These are phyloP conservation scores for Heterotilapia buettikoferi DNA, from an alignment of 2,113 vertebrate genomes.

Conservation along the genomic window DNA sequence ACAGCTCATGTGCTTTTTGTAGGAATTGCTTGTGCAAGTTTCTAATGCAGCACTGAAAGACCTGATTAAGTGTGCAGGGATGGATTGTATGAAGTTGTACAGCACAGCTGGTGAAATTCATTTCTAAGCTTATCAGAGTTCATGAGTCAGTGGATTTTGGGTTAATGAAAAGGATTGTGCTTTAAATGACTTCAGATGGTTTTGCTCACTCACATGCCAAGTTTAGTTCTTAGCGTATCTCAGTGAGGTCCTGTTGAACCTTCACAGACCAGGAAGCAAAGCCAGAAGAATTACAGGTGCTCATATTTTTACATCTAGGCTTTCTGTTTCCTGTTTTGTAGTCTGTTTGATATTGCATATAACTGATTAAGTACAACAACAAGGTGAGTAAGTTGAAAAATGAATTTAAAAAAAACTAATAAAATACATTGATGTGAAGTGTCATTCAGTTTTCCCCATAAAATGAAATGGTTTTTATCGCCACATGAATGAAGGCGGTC, in stretches of 20 bases:
- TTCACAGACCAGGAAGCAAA: not conserved
- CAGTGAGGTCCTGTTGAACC: not conserved
- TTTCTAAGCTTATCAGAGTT: not conserved
- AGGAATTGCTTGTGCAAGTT: not conserved
- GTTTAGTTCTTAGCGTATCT: not conserved
- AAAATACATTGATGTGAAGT: not conserved
- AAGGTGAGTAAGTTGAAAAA: not conserved
- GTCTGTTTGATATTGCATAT: accelerated
- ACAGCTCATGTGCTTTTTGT: not conserved
- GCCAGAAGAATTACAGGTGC: not conserved
- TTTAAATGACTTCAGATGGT: not conserved
- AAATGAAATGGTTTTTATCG: not conserved
- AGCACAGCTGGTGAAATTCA: not conserved
- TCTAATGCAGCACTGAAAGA: not conserved
- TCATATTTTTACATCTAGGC: not conserved
- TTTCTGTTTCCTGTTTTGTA: not conserved
- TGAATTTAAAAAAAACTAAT: not conserved
- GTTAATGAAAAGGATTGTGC: not conserved
- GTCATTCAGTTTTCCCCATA: not conserved
- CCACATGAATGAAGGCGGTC: not conserved
- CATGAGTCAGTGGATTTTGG: not conserved
- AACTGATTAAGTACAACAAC: accelerated
- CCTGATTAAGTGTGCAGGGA: not conserved
- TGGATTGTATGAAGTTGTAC: not conserved
- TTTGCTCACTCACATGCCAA: not conserved